Evolutionary conservation across 1,140 invertebrate species (phyloP).

Genomic region (Aphaenogaster rudis): DNA sequence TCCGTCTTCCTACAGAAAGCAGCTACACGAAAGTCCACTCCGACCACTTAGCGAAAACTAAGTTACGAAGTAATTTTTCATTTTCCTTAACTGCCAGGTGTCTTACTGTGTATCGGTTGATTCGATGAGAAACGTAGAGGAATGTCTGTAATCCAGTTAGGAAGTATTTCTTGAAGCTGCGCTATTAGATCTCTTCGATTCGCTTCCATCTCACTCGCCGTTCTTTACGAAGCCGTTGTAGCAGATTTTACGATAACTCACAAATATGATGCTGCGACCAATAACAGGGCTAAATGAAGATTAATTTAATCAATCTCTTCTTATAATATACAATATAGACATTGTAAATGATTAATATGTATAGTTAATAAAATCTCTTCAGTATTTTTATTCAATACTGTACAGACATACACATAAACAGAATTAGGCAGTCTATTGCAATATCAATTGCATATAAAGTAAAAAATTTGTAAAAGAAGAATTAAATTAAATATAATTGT

Average conservation of each 20-base stretch:
- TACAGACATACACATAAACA: neutral
- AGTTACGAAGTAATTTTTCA: conserved; percentile 67
- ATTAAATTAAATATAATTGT: neutral
- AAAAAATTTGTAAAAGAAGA: neutral
- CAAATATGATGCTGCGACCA: conserved; percentile 6
- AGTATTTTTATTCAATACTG: neutral
- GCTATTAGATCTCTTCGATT: conserved; percentile 65
- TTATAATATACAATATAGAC: neutral
- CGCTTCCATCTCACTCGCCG: conserved; percentile 38
- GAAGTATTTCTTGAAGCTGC: conserved; percentile 62
- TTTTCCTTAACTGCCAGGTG: conserved; percentile 66
- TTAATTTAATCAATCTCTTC: conserved; percentile 8
- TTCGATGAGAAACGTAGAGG: conserved; percentile 64
- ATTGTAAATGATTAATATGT: neutral
- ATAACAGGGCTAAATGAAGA: conserved; percentile 16
- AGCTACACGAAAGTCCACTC: conserved; percentile 66
- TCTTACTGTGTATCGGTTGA: conserved; percentile 65
- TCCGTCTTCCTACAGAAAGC: conserved; percentile 54
- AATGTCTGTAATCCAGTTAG: conserved; percentile 64
- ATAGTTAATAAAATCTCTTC: neutral
- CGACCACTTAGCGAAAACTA: conserved; percentile 66
- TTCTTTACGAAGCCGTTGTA: conserved; percentile 48
- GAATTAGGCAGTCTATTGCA: neutral
- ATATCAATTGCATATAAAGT: neutral
- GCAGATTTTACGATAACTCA: conserved; percentile 52